Base-by-base conservation (phyloP, 2,888 invertebrate species). In the Megamerina dolium region DNA sequence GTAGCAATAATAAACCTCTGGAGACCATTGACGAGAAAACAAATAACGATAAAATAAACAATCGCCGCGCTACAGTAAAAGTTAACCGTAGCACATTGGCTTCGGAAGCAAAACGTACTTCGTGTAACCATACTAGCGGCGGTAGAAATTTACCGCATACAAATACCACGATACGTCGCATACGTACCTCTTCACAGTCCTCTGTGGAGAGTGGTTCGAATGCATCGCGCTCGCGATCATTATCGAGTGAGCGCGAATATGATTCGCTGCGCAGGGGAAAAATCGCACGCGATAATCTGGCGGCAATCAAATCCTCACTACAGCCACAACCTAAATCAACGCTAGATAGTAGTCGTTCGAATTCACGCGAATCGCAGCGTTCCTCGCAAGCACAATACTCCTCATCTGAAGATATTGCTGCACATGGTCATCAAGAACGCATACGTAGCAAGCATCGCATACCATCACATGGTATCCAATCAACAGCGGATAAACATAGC, bases 11-110 rank as follows among this genome's bases (percentile, higher is more conserved):
- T 23, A 65, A 64, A 20, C 68, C 70, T 1, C 55, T 72, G 20
- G 71, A 69, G 39, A 72, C 72, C 23, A 72, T 72, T 23, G 67
- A 67, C 41, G 71, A 72, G 46, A 68, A 66, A 46, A 52, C 58
- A 2, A 48, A 57, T 16, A 50, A 56, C 6, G 53, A 55, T 16
- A 50, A 46, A n/a, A 48, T 57, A 1, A 54, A 51, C 5, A 60
- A 56, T 2, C 35, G 52, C 0, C 52, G 50, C 20, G 48, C 51
- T 42, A 52, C 53, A 3, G 48, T 59, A 12, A 59, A 55, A 30
- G 55, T 65, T 19, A 46, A 65, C 3, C 59, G 65, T 5, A 56
- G 55, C 20, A 66, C 63, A 2, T 57, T 60, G 6, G 54, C 66
- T 18, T 61, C 63, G 6, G 62, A 70, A 41, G 62, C 64, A 1